Percentiles rank a stretch among this genome's conserved stretches.
Conservation (phyloP, 1,140 invertebrate genomes). For the Meloidogyne hapla region DNA sequence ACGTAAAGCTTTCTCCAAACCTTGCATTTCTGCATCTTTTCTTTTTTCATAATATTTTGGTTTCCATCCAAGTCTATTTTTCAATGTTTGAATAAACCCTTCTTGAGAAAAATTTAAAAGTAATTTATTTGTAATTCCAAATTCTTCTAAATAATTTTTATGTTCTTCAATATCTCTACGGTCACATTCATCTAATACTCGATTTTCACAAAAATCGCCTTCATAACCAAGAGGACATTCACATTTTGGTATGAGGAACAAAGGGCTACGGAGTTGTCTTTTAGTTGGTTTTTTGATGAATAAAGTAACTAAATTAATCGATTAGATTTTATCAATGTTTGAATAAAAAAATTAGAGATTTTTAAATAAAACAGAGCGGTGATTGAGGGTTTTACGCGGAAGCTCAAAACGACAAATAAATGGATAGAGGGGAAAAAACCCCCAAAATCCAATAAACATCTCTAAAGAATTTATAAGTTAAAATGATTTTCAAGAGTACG, state of each 20-base stretch:
- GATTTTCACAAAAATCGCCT: conserved; percentile 37
- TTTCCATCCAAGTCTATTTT: neutral
- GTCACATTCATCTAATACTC: conserved; percentile 29
- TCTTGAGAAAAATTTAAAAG: neutral
- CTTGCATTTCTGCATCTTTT: neutral
- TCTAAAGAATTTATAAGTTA: too few relatives aligned
- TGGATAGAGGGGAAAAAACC: too few relatives aligned
- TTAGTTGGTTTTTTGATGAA: neutral
- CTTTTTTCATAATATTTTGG: neutral
- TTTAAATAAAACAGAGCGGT: too few relatives aligned
- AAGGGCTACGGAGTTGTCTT: too few relatives aligned
- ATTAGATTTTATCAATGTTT: too few relatives aligned
- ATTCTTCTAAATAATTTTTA: neutral
- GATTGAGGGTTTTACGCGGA: too few relatives aligned
- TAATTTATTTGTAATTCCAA: neutral
- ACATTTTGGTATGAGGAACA: conserved; percentile 38
- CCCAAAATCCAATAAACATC: too few relatives aligned
- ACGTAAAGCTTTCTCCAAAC: conserved; percentile 7
- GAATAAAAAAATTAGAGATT: too few relatives aligned
- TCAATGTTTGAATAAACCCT: conserved; percentile 11
- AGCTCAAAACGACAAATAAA: too few relatives aligned
- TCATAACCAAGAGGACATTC: conserved; percentile 26
- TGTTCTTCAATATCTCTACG: conserved; percentile 6
- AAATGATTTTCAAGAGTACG: too few relatives aligned
- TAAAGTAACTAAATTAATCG: neutral